Base-by-base conservation (phyloP, 2,113 vertebrate genomes). In the Hippocampus comes region DNA sequence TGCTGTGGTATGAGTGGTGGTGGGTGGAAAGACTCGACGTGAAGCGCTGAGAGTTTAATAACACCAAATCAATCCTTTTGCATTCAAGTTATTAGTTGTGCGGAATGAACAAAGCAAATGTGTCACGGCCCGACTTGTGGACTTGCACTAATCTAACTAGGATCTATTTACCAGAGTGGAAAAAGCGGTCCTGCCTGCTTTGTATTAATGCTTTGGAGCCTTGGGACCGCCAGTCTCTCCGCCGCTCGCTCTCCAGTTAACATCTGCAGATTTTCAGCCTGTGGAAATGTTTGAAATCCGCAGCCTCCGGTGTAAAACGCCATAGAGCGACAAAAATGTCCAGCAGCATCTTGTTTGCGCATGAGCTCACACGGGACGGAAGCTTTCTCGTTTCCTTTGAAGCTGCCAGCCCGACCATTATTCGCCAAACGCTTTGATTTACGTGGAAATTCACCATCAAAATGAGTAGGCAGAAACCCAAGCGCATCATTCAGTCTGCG, bases 51-150 rank as follows among this genome's bases (percentile, higher is more conserved):
- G 87, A 81, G 82, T 87, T 79, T 87, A 88, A 88, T 88, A 88
- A 86, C 73, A 77, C 67, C 48, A 56, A 86, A 90, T 92, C 89
- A 88, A 86, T 87, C 83, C 86, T 86, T 88, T 88, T 83, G 59
- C 67, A 30, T 53, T 74, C 64, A 84, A 86, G 84, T 84, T 90
- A 91, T 88, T 91, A 89, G 88, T 89, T 90, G 86, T 78, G 41
- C 75, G 34, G 34, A 82, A 84, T 78, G 82, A 87, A 82, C 85
- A 90, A 86, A 82, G 77, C 59, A 75, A 77, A 86, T 79, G 74
- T 86, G 85, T 82, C 78, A 84, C 73, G 23, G 70, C 78, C 6
- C 72, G 84, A 84, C 81, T 72, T 87, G 76, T 78, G 74, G 82
- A 76, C 63, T 78, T 73, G 73, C 60, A 64, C 69, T 63, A 73